A percentile compares a stretch with the other conserved stretches of the same genome.
phyloP scores from a whole-genome alignment of 2,888 invertebrate species.

The Cetonia aurata region DNA sequence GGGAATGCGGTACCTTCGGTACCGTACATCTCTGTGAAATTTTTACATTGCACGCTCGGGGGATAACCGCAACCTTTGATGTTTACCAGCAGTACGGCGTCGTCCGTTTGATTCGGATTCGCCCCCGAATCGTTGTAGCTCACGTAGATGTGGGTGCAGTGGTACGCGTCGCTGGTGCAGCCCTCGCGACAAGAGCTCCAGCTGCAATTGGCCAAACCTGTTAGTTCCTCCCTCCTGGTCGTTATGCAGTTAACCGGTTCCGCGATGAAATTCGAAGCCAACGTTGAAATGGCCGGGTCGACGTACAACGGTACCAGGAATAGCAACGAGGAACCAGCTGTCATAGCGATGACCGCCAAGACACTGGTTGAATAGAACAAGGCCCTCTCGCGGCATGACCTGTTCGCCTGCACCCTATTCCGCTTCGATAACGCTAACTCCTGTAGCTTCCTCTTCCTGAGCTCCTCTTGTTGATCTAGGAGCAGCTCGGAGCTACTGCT shows the following conservation, averaged over 20 bases:
- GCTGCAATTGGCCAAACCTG: slow-evolving; percentile 82
- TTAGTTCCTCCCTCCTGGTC: slow-evolving; percentile 76
- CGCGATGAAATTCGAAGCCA: slow-evolving; percentile 81
- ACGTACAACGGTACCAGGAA: slow-evolving; percentile 82
- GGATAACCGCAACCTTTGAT: slow-evolving; percentile 89
- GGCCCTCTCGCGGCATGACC: slow-evolving; percentile 76
- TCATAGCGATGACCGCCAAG: slow-evolving; percentile 78
- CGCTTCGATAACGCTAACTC: slow-evolving; percentile 69
- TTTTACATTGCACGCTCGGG: slow-evolving; percentile 80
- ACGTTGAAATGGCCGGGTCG: slow-evolving; percentile 75
- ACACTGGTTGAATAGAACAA: slow-evolving; percentile 80
- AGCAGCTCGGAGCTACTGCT: slow-evolving; percentile 84
- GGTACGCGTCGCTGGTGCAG: slow-evolving; percentile 82
- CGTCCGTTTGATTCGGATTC: slow-evolving; percentile 65
- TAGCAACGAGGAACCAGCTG: slow-evolving; percentile 78
- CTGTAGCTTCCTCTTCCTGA: slow-evolving; percentile 74
- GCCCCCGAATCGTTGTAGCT: slow-evolving; percentile 64
- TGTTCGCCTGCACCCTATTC: slow-evolving; percentile 66
- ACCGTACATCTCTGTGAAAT: slow-evolving; percentile 80
- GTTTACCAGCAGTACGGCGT: slow-evolving; percentile 78
- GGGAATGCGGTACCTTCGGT: slow-evolving; percentile 76
- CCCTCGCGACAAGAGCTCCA: slow-evolving; percentile 87
- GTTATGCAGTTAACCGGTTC: slow-evolving; percentile 81
- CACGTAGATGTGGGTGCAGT: slow-evolving; percentile 77
- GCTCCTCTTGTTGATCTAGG: slow-evolving; percentile 80